Base-by-base conservation (phyloP, 2,113 vertebrate genomes). In the Vulpes vulpes region DNA sequence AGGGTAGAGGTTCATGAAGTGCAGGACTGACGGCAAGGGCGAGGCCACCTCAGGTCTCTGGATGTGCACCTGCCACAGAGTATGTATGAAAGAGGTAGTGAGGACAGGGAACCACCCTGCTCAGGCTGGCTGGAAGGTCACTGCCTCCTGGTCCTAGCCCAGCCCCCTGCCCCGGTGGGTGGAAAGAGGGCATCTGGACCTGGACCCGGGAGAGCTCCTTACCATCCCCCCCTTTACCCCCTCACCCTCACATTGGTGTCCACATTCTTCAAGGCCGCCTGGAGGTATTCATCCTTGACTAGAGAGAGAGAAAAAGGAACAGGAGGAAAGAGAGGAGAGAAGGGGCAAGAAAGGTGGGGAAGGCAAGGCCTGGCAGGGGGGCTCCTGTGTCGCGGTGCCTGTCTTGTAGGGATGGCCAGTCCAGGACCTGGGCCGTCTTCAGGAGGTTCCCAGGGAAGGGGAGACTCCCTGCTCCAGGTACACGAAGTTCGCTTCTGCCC, bases 21-120 rank as follows among this genome's bases (percentile, higher is more conserved):
- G 27, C n/a, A 32, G 76, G 43, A 78, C 43, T 95, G 85, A 65
- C 55, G 51, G 23, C 1, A 6, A n/a, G 16, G 78, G 30, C 8
- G 1, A 69, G 15, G 1, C 1, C 67, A 89, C 30, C 62, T 89
- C 55, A 11, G 71, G 93, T 49, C 79, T 96, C 27, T 80, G 43
- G 79, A 49, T 80, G 30, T 89, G 71, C 38, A 95, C 43, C 96
- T 93, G 93, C n/a, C 78, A 62, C 53, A 78, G 91, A n/a, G 22
- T 11, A 5, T 59, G 62, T 2, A 20, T 30, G 55, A 71, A 78
- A 92, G 7, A 11, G 0, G 27, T 38, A 55, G 60, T 79, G 22
- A 73, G 78, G 78, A 57, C 8, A 43, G 38, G 73, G 15, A 60
- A 15, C 8, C 57, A 49, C 10, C 62, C 49, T 30, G 11, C 71